These are phyloP conservation scores for Puffinus mauretanicus DNA, from an alignment of 2,113 vertebrate genomes.

Conservation along the genomic window DNA sequence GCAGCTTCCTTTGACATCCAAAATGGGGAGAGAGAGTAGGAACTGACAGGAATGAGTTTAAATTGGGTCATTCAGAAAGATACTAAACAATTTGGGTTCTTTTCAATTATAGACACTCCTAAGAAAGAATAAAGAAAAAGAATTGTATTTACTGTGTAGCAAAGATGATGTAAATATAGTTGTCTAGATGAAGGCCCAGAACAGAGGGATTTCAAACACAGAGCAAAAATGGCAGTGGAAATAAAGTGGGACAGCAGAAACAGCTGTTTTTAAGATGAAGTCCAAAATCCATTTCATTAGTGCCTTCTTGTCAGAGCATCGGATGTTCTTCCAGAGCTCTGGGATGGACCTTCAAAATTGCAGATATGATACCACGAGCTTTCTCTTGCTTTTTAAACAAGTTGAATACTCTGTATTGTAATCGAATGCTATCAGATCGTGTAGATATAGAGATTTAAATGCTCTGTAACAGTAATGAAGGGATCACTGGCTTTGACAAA, in stretches of 20 bases:
- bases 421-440: not conserved
- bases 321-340: not conserved
- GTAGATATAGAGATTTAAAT: not conserved
- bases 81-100: not conserved
- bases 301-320: not conserved
- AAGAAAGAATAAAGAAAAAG: not conserved
- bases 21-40: not conserved
- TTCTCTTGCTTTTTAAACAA: not conserved
- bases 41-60: not conserved
- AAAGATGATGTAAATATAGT: not conserved
- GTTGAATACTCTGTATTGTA: not conserved
- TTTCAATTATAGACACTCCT: not conserved
- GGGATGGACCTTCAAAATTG: not conserved
- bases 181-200: not conserved
- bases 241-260: not conserved
- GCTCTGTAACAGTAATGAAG: not conserved
- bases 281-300: not conserved
- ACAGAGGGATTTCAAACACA: not conserved
- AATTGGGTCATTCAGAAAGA: not conserved
- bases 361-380: not conserved
- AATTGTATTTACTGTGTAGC: not conserved
- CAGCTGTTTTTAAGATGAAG: not conserved
- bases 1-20: not conserved
- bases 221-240: not conserved
- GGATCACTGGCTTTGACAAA: not conserved